A percentile compares a stretch with the other conserved stretches of the same genome.
Conservation (phyloP, 2,888 invertebrate species). For the Lumbricus terrestris region DNA sequence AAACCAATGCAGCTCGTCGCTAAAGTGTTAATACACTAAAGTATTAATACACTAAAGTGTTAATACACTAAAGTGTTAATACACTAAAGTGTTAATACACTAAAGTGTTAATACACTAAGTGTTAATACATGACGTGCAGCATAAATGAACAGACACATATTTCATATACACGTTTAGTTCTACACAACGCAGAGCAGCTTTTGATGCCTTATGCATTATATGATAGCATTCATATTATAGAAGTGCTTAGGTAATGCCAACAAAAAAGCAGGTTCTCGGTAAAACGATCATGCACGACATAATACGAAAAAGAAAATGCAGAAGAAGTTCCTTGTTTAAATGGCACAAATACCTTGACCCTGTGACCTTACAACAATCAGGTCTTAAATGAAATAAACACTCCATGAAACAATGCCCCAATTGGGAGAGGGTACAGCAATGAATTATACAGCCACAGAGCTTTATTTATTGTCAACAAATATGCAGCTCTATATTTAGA, state of each 20-base stretch:
- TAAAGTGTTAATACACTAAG: no score
- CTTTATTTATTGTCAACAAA: no score
- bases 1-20: no score
- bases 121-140: no score
- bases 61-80: no score
- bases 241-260: not conserved
- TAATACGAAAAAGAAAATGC: not conserved
- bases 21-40: no score
- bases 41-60: no score
- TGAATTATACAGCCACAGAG: no score
- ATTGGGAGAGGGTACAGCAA: not conserved
- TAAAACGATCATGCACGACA: not conserved
- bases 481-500: no score
- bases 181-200: not conserved
- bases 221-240: not conserved
- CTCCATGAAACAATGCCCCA: not conserved
- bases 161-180: no score
- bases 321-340: not conserved
- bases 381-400: not conserved
- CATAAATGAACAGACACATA: no score
- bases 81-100: no score
- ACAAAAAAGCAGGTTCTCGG: not conserved
- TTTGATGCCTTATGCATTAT: not conserved
- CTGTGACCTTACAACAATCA: not conserved
- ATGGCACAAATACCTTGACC: not conserved